Evolutionary conservation across 2,888 invertebrate genomes (phyloP), one percentile per base, ranked within the genome.

Genomic region (Theretra japonica): DNA sequence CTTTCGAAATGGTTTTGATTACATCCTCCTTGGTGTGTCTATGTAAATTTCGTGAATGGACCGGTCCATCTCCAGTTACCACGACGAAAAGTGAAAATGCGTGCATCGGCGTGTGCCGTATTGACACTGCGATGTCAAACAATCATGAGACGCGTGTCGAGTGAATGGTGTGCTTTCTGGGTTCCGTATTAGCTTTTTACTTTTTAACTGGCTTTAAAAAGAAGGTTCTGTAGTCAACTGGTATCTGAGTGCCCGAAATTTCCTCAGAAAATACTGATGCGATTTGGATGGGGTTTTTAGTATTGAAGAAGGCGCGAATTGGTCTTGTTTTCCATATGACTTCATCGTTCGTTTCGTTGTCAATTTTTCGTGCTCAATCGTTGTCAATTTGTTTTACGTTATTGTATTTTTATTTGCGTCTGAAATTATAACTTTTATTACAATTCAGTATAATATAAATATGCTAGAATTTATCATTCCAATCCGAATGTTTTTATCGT

Each of bases 61-160:
- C 88, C 84, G 82, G 88, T 86, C 71, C 75, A 74, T 83, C 80
- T 82, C 74, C 82, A 83, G 82, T 86, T 88, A 86, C 86, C 84
- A 83, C 82, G 74, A 79, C 81, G 85, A 90, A 91, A 92, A 92
- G 91, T 91, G 91, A 92, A 92, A 92, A 90, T 88, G 76, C 78
- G 74, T 77, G 75, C 76, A 74, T 74, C 73, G 74, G 79, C 73
- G 77, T 76, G 81, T 80, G 81, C 73, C 75, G 75, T 58, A 70
- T 69, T 65, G 56, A 56, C 69, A 30, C n/a, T 17, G 4, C 21
- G 56, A 21, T 48, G 65, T 21, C 48, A 48, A 65, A 65, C 48
- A 65, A 48, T 62, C 62, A 41, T 65, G 62, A 41, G 62, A 48
- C 48, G 48, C 48, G 48, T 65, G 11, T 17, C 65, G 23, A 65